Conservation (phyloP, 2,797 vertebrate genomes). For the Denticeps clupeoides region DNA sequence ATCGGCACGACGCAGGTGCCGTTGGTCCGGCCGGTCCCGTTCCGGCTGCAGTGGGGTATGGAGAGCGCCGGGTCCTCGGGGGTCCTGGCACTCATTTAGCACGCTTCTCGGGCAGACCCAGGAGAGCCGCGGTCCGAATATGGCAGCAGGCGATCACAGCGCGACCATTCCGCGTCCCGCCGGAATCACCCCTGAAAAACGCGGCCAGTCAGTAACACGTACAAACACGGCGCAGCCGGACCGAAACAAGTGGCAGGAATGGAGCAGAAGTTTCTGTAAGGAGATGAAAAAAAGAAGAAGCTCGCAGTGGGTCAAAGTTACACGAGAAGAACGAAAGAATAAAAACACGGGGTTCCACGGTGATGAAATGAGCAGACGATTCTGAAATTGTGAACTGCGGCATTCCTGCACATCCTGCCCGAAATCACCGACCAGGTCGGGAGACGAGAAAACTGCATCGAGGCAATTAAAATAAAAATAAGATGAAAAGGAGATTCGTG, state of each 20-base stretch:
- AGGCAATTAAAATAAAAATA: no score
- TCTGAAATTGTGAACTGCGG: slow-evolving; percentile 24
- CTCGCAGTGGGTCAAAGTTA: no score
- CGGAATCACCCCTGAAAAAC: slow-evolving; percentile 27
- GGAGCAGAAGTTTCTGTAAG: no score
- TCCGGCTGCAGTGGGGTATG: slow-evolving; percentile 66
- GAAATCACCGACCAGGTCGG: not conserved
- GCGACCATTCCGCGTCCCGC: slow-evolving; percentile 32
- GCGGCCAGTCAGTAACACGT: not conserved
- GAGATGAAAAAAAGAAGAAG: not conserved
- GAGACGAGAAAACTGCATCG: no score
- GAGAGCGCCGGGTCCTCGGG: slow-evolving; percentile 70
- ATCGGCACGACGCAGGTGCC: slow-evolving; percentile 67
- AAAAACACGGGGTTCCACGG: no score
- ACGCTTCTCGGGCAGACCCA: slow-evolving; percentile 38
- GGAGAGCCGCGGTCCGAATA: slow-evolving; percentile 33
- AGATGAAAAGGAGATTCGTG: no score
- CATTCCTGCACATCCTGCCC: slow-evolving; percentile 19
- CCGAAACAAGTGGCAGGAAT: no score
- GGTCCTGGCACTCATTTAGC: slow-evolving; percentile 73
- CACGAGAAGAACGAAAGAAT: no score
- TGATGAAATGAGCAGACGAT: no score
- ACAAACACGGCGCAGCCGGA: slow-evolving; percentile 1
- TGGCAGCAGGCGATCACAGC: slow-evolving; percentile 21
- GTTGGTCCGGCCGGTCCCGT: slow-evolving; percentile 56